Evolutionary conservation across 2,888 invertebrate species (phyloP).

Genomic region (Gymnosoma rotundatum): DNA sequence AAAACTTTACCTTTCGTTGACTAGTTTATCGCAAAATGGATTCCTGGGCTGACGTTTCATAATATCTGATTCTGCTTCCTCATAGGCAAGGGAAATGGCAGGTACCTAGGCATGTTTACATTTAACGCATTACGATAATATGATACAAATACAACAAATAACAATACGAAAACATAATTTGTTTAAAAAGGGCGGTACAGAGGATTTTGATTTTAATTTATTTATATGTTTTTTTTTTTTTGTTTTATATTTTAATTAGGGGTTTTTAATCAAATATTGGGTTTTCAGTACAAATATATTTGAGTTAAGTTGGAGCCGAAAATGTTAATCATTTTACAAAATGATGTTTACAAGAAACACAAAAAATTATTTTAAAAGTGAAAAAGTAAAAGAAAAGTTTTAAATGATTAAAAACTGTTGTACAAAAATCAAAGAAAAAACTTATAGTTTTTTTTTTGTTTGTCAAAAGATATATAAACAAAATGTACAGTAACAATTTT

Average conservation of each 20-base stretch:
- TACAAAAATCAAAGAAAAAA: constrained; percentile 58
- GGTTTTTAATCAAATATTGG: constrained; percentile 6
- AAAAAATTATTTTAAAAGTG: constrained; percentile 40
- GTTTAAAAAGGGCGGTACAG: constrained; percentile 16
- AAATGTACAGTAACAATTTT: constrained; percentile 11
- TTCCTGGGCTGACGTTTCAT: constrained; percentile 99
- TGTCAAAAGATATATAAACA: neutral
- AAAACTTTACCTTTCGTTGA: constrained; percentile 95
- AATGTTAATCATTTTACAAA: constrained; percentile 34
- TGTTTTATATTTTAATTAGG: constrained; percentile 11
- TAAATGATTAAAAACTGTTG: constrained; percentile 50
- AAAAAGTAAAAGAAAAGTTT: constrained; percentile 51
- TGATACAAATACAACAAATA: constrained; percentile 47
- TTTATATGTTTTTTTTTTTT: neutral
- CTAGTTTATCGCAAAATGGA: constrained; percentile 98
- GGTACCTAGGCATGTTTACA: constrained; percentile 87
- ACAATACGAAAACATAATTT: constrained; percentile 42
- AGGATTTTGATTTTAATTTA: neutral
- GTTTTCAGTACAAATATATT: constrained; percentile 6
- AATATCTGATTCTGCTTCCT: constrained; percentile 98
- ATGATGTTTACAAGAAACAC: constrained; percentile 20
- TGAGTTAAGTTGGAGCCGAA: constrained; percentile 30
- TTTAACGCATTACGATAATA: constrained; percentile 58
- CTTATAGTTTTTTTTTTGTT: constrained; percentile 16
- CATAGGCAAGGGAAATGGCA: constrained; percentile 99